Evolutionary conservation across 2,113 vertebrate species (phyloP), one percentile per base, ranked within the genome.

Genomic region (Raja brachyura): DNA sequence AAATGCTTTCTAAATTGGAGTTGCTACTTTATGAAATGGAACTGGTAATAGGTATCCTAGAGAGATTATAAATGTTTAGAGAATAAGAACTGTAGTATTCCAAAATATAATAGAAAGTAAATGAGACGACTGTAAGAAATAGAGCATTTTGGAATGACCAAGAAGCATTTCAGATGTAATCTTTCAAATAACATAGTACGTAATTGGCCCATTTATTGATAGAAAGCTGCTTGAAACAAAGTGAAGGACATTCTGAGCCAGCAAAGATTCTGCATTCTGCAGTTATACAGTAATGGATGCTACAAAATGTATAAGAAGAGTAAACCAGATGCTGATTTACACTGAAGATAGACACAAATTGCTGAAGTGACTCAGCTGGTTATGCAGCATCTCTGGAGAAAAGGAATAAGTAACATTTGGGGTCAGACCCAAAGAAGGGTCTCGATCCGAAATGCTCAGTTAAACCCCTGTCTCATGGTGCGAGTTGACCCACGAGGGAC

Each of bases 121-220:
- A 88, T 88, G 59, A 66, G 63, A 88, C 59, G 59, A 7, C 20
- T 88, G 59, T 88, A n/a, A 63, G 83, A 88, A 86, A 88, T 63
- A 88, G n/a, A 88, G 83, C 59, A 66, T 63, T 88, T 88, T 18
- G 28, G 83, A 88, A 88, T 61, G 56, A 88, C 59, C 59, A 88
- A 59, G 81, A 86, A 86, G 54, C 83, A 88, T 63, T 88, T 63
- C 28, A 88, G 61, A 88, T 31, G 59, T 88, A 63, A 88, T 88
- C 83, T 66, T 66, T 88, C 28, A 88, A 88, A 66, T 88, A 88
- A 88, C 28, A 88, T 88, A 63, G 83, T 31, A 63, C 59, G 63
- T 66, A 88, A 88, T 88, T 88, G 83, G 59, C 28, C 59, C 59
- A 88, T 88, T 88, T 88, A 88, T 88, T 88, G 83, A 88, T 88